Conservation (phyloP, 2,113 vertebrate species). For the Peromyscus leucopus region DNA sequence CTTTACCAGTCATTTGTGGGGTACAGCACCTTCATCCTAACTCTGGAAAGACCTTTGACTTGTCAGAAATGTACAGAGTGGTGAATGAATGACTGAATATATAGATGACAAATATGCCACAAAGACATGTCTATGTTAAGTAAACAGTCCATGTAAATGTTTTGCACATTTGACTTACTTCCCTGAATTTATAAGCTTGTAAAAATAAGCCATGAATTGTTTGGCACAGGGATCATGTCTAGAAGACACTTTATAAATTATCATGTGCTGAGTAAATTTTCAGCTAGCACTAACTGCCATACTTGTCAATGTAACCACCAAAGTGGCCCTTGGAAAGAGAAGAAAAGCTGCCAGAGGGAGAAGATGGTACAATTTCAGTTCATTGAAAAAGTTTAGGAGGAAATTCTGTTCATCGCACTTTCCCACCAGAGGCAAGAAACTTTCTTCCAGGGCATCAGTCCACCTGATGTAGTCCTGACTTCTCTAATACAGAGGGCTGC, state of each 20-base stretch:
- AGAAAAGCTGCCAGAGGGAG: neutral
- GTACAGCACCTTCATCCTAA: neutral
- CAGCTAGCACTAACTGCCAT: neutral
- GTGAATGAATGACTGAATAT: neutral
- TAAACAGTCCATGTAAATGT: conserved; percentile 32
- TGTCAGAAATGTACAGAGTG: neutral
- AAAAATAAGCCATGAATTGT: conserved; percentile 41
- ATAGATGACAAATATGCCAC: neutral
- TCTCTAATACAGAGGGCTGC: neutral
- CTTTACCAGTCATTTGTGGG: neutral
- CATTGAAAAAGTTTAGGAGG: neutral
- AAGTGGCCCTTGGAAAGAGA: neutral
- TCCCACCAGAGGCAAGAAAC: neutral
- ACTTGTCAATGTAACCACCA: neutral
- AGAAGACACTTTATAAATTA: conserved; percentile 7
- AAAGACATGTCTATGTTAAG: conserved; percentile 39
- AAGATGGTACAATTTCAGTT: neutral
- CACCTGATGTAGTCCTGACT: neutral
- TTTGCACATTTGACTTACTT: neutral
- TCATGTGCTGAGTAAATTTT: neutral
- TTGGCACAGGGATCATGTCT: neutral
- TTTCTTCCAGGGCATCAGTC: neutral
- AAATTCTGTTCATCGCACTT: neutral
- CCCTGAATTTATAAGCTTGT: conserved; percentile 47
- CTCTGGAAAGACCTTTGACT: neutral